Evolutionary conservation across 1,140 invertebrate species (phyloP), one percentile per base, ranked within the genome.

Genomic region (Polypedilum pembai): DNA sequence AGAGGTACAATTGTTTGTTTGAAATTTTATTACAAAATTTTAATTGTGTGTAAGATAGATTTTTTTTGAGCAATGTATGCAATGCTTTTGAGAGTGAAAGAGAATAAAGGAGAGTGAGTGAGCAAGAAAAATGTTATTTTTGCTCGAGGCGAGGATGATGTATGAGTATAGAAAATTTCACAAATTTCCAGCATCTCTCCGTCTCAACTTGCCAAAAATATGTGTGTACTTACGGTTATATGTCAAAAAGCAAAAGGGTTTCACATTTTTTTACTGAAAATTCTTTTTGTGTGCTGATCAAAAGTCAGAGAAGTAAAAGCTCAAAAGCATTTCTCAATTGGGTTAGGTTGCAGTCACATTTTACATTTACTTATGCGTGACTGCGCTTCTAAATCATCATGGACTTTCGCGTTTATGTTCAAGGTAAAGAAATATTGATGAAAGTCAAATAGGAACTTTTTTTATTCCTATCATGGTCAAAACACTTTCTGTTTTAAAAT

Each of bases 21-120:
- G 45, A 56, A 56, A 56, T 56, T 56, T 56, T 56, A 56, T 56
- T 69, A 69, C 17, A 69, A 69, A 20, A 69, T 69, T 69, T 69
- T 69, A 69, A 69, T 69, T 69, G 20, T 69, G 65, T 69, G 20
- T 20, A 69, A 69, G 65, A 69, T 69, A 69, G 65, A 69, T 69
- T 69, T 69, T 18, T 18, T 69, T 8, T 8, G 7, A 20, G 17
- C 20, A 20, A 33, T 56, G 45, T n/a, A 56, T 56, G n/a, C n/a
- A 56, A 56, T n/a, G 12, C 12, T 56, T 56, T 56, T 56, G 45
- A 56, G 45, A 56, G n/a, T 12, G 45, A 8, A 45, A 45, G 15
- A 45, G n/a, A n/a, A n/a, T n/a, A n/a, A n/a, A n/a, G n/a, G n/a
- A n/a, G n/a, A 33, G 24, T 33, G 24, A 33, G 5, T 33, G 24